Conservation (phyloP, 2,113 vertebrate species). For the Psettodes erumei region DNA sequence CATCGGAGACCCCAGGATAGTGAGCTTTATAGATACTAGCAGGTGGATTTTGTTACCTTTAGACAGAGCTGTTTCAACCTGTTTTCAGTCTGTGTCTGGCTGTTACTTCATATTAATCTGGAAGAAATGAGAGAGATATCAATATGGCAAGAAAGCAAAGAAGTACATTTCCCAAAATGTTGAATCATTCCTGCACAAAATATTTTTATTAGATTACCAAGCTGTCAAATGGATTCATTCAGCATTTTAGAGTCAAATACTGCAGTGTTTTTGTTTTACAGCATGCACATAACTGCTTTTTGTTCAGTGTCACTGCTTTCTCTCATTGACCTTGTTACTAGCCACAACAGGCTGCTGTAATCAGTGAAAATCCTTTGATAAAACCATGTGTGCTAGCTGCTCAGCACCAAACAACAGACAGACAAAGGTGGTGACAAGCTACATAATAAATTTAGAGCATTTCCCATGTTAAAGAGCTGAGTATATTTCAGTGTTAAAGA, state of each 20-base stretch:
- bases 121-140: neutral
- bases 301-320: neutral
- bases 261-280: neutral
- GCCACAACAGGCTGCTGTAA: neutral
- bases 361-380: neutral
- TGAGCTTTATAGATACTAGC: neutral
- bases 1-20: constrained; percentile 12
- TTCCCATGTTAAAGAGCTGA: neutral
- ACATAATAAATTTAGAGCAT: neutral
- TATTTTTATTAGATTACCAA: neutral
- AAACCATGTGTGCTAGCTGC: neutral
- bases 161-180: too few species aligned
- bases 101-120: neutral
- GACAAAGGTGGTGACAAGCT: neutral
- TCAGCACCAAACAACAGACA: neutral
- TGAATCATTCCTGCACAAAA: neutral
- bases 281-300: neutral
- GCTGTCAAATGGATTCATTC: neutral
- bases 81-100: too few species aligned
- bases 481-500: neutral
- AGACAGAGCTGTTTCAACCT: too few species aligned
- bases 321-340: neutral
- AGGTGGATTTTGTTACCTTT: too few species aligned
- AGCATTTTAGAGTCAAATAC: neutral
- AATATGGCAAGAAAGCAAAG: neutral